These are phyloP conservation scores for Caretta caretta DNA, from an alignment of 2,113 vertebrate genomes.

Conservation along the genomic window DNA sequence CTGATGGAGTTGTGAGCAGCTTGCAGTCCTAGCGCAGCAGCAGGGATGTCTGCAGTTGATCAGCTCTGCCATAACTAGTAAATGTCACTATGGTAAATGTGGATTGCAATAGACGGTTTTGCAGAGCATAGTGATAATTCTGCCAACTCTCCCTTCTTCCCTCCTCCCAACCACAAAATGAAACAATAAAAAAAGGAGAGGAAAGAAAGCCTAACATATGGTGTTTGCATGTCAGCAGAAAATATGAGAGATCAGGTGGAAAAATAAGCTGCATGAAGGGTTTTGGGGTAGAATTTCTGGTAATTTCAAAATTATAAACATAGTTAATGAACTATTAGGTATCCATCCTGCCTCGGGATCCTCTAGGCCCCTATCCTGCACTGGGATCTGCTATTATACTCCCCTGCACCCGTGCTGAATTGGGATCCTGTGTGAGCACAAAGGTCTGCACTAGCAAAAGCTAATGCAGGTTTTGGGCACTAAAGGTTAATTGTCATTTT, in stretches of 20 bases:
- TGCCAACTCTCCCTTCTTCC: conserved; percentile 24
- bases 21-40: conserved; percentile 66
- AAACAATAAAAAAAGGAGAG: background rate
- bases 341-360: conserved; percentile 50
- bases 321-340: conserved; percentile 40
- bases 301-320: conserved; percentile 58
- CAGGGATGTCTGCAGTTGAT: conserved; percentile 75
- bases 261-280: conserved; percentile 72
- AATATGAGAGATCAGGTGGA: conserved; percentile 63
- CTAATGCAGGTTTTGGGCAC: background rate
- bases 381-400: conserved; percentile 17
- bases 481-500: background rate
- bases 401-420: conserved; percentile 31
- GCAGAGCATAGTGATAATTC: conserved; percentile 72
- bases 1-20: conserved; percentile 64
- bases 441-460: background rate
- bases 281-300: conserved; percentile 69
- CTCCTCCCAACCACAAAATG: conserved; percentile 30
- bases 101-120: conserved; percentile 59
- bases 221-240: conserved; percentile 57
- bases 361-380: conserved; percentile 44
- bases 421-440: background rate
- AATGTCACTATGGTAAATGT: conserved; percentile 67
- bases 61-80: conserved; percentile 73
- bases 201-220: conserved; percentile 8